A percentile compares a stretch with the other conserved stretches of the same genome.
phyloP scores from a whole-genome alignment of 2,113 vertebrate species.

The Nesospiza acunhae region DNA sequence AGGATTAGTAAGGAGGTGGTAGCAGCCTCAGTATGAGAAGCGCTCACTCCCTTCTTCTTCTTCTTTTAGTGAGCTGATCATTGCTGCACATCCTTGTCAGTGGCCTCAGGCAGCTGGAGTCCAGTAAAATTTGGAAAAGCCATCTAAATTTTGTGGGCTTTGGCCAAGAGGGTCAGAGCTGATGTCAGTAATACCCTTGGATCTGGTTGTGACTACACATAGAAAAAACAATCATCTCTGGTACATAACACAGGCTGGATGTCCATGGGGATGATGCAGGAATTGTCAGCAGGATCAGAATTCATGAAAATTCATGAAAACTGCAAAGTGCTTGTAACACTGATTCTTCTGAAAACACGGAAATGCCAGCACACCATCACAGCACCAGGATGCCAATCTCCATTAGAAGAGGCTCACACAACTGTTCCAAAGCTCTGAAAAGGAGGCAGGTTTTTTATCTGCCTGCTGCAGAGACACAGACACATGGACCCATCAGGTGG shows the following conservation, averaged over 20 bases:
- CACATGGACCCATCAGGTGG: rapidly evolving
- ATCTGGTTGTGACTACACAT: not conserved
- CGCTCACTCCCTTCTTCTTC: not conserved
- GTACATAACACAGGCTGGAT: not conserved
- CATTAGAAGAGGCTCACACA: not conserved
- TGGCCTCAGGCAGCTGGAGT: not conserved
- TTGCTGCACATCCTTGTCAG: not conserved
- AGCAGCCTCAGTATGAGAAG: not conserved
- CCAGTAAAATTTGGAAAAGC: not conserved
- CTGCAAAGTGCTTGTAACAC: not conserved
- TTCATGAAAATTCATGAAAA: not conserved
- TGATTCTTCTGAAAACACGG: not conserved
- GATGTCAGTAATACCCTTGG: not conserved
- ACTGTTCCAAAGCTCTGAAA: not conserved
- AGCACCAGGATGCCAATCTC: not conserved
- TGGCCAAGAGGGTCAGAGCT: not conserved
- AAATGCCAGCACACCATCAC: not conserved
- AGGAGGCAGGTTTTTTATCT: not conserved
- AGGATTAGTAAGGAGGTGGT: not conserved
- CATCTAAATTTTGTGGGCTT: not conserved
- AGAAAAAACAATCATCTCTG: not conserved
- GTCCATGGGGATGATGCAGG: not conserved
- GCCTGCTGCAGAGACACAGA: not conserved
- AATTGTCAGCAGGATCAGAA: not conserved
- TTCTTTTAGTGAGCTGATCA: not conserved